phyloP scores from a whole-genome alignment of 2,113 vertebrate genomes.

The Egretta garzetta region DNA sequence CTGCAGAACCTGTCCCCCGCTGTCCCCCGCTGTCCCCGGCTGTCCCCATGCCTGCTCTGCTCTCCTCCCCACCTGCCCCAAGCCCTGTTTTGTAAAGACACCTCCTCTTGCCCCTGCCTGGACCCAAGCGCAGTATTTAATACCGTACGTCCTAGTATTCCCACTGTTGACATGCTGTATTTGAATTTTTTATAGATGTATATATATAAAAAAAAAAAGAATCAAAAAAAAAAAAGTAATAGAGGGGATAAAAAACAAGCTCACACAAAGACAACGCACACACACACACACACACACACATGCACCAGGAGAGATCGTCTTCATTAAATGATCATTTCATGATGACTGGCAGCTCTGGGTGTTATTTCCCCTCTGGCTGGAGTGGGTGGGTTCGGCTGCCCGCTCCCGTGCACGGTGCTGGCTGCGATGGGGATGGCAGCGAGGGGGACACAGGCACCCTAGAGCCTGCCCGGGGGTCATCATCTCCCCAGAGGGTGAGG shows the following conservation, averaged over 20 bases:
- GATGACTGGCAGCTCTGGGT: neutral
- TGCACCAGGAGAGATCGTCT: slow-evolving; percentile 57
- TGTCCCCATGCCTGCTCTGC: neutral
- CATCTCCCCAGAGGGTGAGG: accelerated
- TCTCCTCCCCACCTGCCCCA: neutral
- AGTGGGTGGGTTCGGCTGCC: neutral
- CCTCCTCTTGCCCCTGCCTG: slow-evolving; percentile 38
- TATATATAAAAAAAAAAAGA: slow-evolving; percentile 64
- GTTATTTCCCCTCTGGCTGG: neutral
- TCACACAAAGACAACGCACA: slow-evolving; percentile 10
- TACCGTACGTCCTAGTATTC: slow-evolving; percentile 66
- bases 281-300: neutral
- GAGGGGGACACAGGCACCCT: no score
- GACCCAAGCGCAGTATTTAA: slow-evolving; percentile 72
- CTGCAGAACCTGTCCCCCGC: neutral
- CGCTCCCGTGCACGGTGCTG: accelerated
- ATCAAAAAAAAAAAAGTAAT: slow-evolving; percentile 2
- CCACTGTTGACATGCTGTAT: slow-evolving; percentile 68
- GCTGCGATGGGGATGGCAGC: neutral
- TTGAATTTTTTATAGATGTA: slow-evolving; percentile 79
- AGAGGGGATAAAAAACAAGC: slow-evolving; percentile 48
- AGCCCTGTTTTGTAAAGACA: slow-evolving; percentile 61
- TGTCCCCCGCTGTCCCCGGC: neutral
- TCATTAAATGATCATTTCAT: slow-evolving; percentile 79
- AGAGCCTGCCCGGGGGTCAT: neutral